Evolutionary conservation across 2,888 invertebrate genomes (phyloP).

Genomic region (Tenthredo mesomela): DNA sequence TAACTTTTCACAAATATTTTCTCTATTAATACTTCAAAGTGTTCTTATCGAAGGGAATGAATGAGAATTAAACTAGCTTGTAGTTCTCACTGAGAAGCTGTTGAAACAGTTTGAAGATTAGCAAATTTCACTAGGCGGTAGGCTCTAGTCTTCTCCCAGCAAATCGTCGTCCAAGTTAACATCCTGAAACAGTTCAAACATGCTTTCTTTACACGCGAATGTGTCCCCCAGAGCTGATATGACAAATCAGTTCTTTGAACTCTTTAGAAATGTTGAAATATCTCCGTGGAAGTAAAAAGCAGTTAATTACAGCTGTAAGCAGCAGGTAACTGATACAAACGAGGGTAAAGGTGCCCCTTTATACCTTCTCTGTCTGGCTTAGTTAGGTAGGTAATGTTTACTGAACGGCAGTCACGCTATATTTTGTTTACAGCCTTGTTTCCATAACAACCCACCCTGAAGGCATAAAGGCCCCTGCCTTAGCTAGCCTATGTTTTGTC

Average conservation of each 20-base stretch:
- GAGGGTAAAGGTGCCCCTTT: constrained; percentile 31
- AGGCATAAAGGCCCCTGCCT: constrained; percentile 52
- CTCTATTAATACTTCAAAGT: constrained; percentile 51
- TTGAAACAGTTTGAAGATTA: constrained; percentile 38
- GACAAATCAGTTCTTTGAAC: neutral
- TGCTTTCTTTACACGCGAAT: neutral
- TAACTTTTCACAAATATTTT: constrained; percentile 7
- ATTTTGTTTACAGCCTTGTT: constrained; percentile 71
- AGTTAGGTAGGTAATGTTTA: constrained; percentile 63
- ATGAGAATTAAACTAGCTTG: constrained; percentile 5
- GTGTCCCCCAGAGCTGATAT: neutral
- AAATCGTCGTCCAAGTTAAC: constrained; percentile 88
- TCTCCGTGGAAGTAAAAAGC: constrained; percentile 60
- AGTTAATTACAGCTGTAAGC: constrained; percentile 63
- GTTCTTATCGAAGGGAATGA: constrained; percentile 45
- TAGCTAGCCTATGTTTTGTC: constrained; percentile 53
- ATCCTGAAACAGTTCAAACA: constrained; percentile 80
- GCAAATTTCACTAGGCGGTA: neutral
- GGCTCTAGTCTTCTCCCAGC: constrained; percentile 80
- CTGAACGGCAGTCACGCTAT: constrained; percentile 70
- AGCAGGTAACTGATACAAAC: constrained; percentile 67
- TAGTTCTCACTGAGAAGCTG: constrained; percentile 28
- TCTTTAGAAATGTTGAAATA: constrained; percentile 3
- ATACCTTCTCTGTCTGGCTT: constrained; percentile 39
- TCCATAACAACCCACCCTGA: constrained; percentile 50